Percentiles rank a stretch among this genome's conserved stretches.
Conservation (phyloP, 1,140 invertebrate genomes). For the Oncopodura yosiiana region DNA sequence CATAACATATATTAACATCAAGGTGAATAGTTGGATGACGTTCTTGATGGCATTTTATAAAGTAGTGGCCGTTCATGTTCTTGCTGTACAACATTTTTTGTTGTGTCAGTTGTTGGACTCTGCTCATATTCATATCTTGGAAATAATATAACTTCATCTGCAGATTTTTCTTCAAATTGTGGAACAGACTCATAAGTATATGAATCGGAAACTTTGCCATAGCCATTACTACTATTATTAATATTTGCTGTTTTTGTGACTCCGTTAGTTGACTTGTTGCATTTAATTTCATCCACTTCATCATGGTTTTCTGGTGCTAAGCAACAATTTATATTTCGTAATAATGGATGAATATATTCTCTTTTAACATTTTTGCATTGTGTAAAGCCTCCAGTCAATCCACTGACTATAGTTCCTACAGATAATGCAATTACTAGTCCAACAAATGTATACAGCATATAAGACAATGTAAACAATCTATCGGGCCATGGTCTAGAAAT, state of each 20-base stretch:
- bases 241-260: background rate
- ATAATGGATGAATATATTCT: constrained; percentile 21
- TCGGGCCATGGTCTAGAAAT: constrained; percentile 28
- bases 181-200: background rate
- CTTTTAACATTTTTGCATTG: constrained; percentile 5
- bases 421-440: constrained; percentile 24
- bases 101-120: no score
- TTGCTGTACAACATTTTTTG: no score
- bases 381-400: constrained; percentile 14
- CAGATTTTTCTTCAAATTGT: background rate
- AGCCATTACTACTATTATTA: background rate
- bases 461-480: constrained; percentile 26
- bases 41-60: no score
- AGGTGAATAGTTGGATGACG: no score
- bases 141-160: background rate
- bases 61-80: no score
- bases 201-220: background rate
- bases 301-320: background rate
- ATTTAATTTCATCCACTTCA: no score
- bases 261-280: background rate
- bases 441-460: constrained; percentile 25
- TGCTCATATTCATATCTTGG: no score
- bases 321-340: constrained; percentile 2
- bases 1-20: no score
- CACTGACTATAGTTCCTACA: constrained; percentile 19